A percentile compares a stretch with the other conserved stretches of the same genome.
phyloP scores from a whole-genome alignment of 1,140 invertebrate species.

The Procambarus clarkii region DNA sequence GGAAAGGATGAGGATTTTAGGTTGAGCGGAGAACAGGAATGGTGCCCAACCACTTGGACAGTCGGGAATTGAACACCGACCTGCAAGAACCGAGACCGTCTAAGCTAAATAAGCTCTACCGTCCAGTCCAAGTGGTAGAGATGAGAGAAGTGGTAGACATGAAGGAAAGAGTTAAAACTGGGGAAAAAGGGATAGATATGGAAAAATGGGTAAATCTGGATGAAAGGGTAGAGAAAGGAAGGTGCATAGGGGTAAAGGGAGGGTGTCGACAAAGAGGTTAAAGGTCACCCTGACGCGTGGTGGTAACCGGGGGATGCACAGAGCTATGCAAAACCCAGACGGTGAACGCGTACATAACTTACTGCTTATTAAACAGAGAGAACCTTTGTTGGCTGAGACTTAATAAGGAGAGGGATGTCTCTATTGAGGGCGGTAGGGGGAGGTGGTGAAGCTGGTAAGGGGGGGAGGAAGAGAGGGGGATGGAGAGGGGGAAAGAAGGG shows the following conservation, averaged over 20 bases:
- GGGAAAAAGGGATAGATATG: too few species aligned
- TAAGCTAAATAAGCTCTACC: too few species aligned
- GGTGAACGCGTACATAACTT: constrained; percentile 63
- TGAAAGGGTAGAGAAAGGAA: too few species aligned
- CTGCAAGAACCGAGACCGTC: too few species aligned
- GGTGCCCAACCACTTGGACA: too few species aligned
- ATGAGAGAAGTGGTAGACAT: too few species aligned
- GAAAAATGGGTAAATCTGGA: too few species aligned
- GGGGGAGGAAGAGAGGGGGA: neutral
- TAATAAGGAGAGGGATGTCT: constrained; percentile 50
- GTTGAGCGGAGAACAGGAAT: too few species aligned
- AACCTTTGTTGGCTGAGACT: constrained; percentile 57
- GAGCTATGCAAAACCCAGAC: constrained; percentile 68
- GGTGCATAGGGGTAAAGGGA: neutral
- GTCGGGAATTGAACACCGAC: too few species aligned
- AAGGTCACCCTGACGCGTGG: constrained; percentile 47
- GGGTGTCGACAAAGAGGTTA: neutral
- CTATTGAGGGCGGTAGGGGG: constrained; percentile 21
- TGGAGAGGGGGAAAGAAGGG: neutral
- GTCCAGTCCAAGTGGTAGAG: too few species aligned
- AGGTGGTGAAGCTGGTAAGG: neutral
- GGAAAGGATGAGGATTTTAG: too few species aligned
- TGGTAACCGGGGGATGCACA: constrained; percentile 41
- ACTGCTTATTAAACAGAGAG: constrained; percentile 69
- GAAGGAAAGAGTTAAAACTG: too few species aligned